Base-by-base conservation (phyloP, 1,140 invertebrate species). In the Harlomillsia oculata region DNA sequence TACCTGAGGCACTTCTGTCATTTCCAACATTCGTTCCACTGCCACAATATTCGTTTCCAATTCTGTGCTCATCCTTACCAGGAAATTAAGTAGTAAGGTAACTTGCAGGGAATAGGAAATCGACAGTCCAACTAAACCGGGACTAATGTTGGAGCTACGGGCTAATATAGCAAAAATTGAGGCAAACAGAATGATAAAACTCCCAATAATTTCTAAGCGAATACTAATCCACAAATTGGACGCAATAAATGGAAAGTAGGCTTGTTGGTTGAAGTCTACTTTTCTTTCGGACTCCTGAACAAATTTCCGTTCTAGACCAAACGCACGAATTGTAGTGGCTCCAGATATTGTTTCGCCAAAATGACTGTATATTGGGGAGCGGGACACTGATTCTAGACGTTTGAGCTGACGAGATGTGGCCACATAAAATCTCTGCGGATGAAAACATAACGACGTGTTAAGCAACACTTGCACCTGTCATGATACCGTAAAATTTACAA, bases 341-440 rank as follows among this genome's bases (percentile, higher is more conserved):
- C 73, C 73, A 34, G 69, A 66, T 21, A 77, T 50, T 6, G 74
- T 79, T 71, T 82, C 80, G 18, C 76, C 76, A 66, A 83, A 82
- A 65, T 83, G 79, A 4, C 78, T 77, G 65, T 79, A 83, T 49
- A 82, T 80, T 1, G 81, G 81, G 4, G 80, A 82, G 21, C 78
- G 68, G 28, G 73, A 74, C 1, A 78, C 73, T 5, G 80, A 80
- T 63, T 82, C 79, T 3, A 82, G 58, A 23, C 81, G 67, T 63
- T 79, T 80, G 36, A 83, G 60, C 64, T 83, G 81, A 25, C 81
- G 66, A 2, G 78, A 79, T 3, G 80, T 76, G 2, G 74, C 50
- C 3, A 82, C 72, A 65, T 81, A 82, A 57, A 80, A 76, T 58
- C 73, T 71, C 76, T 80, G 65, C 26, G 69, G 60, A 18, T 16